Conservation (phyloP, 2,797 vertebrate species). For the Sparus aurata region DNA sequence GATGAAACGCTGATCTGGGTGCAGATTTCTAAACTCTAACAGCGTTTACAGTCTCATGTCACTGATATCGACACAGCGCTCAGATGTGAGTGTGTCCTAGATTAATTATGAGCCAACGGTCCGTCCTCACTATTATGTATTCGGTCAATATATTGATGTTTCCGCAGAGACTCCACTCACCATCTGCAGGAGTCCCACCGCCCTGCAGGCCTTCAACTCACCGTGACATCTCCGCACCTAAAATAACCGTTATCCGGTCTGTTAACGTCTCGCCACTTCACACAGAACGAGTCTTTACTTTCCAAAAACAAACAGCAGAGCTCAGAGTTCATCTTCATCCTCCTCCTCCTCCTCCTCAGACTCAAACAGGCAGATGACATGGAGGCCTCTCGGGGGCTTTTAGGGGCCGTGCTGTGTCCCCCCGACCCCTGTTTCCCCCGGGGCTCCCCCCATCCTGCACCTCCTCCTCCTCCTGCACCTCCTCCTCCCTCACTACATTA, state of each 20-base stretch:
- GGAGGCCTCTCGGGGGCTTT: slow-evolving; percentile 53
- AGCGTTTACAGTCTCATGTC: too few species aligned
- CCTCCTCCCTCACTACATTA: slow-evolving; percentile 57
- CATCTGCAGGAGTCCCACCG: slow-evolving; percentile 49
- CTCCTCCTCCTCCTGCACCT: neutral
- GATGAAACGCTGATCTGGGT: too few species aligned
- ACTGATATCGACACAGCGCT: neutral
- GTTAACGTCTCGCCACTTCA: neutral
- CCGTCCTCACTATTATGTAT: slow-evolving; percentile 11
- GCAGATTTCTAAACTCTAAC: too few species aligned
- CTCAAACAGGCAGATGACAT: slow-evolving; percentile 60
- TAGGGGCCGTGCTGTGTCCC: slow-evolving; percentile 29
- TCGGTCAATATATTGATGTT: slow-evolving; percentile 62
- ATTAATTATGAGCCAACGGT: slow-evolving; percentile 10
- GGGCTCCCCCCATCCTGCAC: neutral
- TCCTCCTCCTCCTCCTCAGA: neutral
- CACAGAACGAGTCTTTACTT: too few species aligned
- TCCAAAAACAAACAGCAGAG: neutral
- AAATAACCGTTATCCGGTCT: neutral
- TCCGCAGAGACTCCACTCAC: slow-evolving; percentile 27
- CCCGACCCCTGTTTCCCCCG: slow-evolving; percentile 49
- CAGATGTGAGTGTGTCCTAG: neutral
- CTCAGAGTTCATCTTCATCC: neutral
- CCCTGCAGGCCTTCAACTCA: slow-evolving; percentile 21
- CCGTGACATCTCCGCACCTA: slow-evolving; percentile 6